Conservation (phyloP, 2,888 invertebrate species). For the Labia minor region DNA sequence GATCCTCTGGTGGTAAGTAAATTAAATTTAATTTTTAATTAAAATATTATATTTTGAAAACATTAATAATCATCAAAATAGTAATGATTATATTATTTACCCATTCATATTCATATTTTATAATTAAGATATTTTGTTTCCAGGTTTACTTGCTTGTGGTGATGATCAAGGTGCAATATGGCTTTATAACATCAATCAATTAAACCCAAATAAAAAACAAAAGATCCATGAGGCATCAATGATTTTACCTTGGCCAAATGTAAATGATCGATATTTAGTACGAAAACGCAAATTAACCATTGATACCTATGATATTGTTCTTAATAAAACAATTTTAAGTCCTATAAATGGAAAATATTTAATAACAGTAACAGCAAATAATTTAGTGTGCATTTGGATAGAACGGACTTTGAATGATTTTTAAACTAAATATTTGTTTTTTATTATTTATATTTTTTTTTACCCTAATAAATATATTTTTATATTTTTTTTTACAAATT, state of each 20-base stretch:
- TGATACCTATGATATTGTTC: conserved; percentile 33
- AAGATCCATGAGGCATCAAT: conserved; percentile 26
- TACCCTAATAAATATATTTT: no score
- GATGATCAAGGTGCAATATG: conserved; percentile 34
- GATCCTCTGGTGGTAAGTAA: conserved; percentile 28
- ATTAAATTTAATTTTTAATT: background rate
- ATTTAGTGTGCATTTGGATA: conserved; percentile 34
- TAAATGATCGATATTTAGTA: conserved; percentile 29
- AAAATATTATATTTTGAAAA: background rate
- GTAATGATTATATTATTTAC: no score
- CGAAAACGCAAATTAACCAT: conserved; percentile 32
- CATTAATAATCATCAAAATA: no score
- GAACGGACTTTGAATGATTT: conserved; percentile 16
- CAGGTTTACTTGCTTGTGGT: conserved; percentile 32
- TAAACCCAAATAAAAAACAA: background rate
- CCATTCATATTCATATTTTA: no score
- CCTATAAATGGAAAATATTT: conserved; percentile 30
- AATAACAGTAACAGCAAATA: conserved; percentile 34
- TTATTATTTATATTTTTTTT: no score
- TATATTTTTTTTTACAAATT: no score
- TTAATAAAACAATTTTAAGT: conserved; percentile 31
- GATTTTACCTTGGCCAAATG: conserved; percentile 31
- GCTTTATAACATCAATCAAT: conserved; percentile 29
- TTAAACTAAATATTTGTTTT: no score
- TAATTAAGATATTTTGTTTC: conserved; percentile 19